A percentile compares a stretch with the other conserved stretches of the same genome.
Evolutionary conservation across 2,113 vertebrate genomes (phyloP).

Genomic region (Tetrax tetrax): DNA sequence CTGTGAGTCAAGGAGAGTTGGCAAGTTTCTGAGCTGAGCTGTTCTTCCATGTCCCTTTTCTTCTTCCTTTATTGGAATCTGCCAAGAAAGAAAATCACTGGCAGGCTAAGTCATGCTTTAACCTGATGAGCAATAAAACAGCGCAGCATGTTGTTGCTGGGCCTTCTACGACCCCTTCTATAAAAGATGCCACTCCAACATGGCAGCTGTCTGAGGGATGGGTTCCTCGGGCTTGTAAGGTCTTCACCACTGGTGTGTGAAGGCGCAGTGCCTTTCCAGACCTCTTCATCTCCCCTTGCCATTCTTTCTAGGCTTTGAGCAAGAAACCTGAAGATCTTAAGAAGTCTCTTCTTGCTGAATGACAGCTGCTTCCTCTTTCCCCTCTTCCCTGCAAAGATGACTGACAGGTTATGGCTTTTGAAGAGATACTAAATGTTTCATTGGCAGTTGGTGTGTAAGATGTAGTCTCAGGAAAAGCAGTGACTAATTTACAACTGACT

Average conservation of each 20-base stretch:
- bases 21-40: not conserved
- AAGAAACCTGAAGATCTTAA: not conserved
- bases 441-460: not conserved
- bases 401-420: not conserved
- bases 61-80: not conserved
- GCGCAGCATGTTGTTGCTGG: rapidly evolving
- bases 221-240: not conserved
- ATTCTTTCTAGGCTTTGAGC: not conserved
- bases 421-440: not conserved
- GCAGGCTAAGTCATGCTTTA: not conserved
- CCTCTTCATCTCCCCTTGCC: not conserved
- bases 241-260: not conserved
- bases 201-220: not conserved
- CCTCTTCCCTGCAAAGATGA: not conserved
- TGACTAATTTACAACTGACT: not conserved
- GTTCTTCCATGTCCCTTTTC: not conserved
- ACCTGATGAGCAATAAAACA: not conserved
- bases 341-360: not conserved
- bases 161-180: rapidly evolving
- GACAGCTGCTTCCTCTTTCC: not conserved
- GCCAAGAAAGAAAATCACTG: not conserved
- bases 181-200: not conserved
- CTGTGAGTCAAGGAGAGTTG: not conserved
- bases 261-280: not conserved
- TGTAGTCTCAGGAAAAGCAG: not conserved